These are phyloP conservation scores for Tachuris rubrigastra DNA, from an alignment of 2,113 vertebrate species.

Conservation along the genomic window DNA sequence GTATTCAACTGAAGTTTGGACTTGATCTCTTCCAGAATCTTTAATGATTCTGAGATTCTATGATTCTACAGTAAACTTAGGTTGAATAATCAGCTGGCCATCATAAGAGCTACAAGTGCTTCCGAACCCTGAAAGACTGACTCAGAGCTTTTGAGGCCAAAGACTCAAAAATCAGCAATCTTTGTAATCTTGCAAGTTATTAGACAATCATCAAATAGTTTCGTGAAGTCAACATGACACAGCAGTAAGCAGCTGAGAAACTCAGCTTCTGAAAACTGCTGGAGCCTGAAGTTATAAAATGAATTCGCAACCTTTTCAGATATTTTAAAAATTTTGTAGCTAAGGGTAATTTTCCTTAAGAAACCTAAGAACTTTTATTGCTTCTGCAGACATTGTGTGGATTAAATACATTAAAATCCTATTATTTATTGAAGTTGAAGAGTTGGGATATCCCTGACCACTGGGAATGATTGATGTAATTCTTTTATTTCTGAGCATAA, in stretches of 20 bases:
- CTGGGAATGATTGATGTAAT: not conserved
- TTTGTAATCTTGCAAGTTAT: not conserved
- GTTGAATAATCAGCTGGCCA: not conserved
- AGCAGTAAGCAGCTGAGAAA: not conserved
- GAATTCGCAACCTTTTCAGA: not conserved
- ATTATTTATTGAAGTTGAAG: not conserved
- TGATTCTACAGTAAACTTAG: not conserved
- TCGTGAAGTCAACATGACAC: not conserved
- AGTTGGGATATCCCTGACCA: not conserved
- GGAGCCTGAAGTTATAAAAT: not conserved
- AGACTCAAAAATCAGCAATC: not conserved
- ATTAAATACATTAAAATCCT: not conserved
- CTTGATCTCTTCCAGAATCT: not conserved
- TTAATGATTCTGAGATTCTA: not conserved
- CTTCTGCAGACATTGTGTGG: not conserved
- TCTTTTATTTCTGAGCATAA: not conserved
- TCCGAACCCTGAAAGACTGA: not conserved
- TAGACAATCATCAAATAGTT: not conserved
- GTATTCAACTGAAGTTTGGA: not conserved
- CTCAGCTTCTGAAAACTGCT: not conserved
- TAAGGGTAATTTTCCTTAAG: not conserved
- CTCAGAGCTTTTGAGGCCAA: not conserved
- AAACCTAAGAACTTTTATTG: not conserved
- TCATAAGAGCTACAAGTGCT: not conserved
- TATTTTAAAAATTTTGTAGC: not conserved